phyloP scores from a whole-genome alignment of 1,140 invertebrate species.

The Drosophila santomea region DNA sequence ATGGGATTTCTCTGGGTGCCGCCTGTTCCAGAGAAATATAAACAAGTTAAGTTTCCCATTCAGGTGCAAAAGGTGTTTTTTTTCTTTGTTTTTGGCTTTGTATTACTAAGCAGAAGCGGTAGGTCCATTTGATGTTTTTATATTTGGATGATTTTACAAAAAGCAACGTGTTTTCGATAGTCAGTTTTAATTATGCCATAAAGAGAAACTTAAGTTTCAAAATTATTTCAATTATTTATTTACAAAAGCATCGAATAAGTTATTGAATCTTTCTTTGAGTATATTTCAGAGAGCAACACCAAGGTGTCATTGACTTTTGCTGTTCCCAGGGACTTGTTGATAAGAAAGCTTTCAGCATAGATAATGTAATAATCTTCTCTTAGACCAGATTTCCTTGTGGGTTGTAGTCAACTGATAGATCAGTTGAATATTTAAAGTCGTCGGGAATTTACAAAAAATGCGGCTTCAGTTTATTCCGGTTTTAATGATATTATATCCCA shows the following conservation, averaged over 20 bases:
- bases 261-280: neutral
- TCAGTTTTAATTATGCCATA: neutral
- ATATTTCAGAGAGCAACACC: neutral
- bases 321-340: neutral
- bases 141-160: neutral
- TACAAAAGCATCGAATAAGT: too few relatives aligned
- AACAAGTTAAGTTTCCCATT: slow-evolving; percentile 48
- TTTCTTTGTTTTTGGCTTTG: slow-evolving; percentile 22
- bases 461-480: neutral
- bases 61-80: slow-evolving; percentile 34
- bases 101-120: slow-evolving; percentile 19
- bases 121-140: slow-evolving; percentile 33
- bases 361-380: neutral
- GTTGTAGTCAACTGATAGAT: neutral
- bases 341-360: neutral
- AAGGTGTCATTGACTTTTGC: neutral
- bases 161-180: too few relatives aligned
- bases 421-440: neutral
- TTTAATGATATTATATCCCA: neutral
- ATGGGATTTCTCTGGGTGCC: slow-evolving; percentile 37
- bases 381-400: neutral
- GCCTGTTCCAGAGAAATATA: slow-evolving; percentile 49
- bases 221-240: too few relatives aligned
- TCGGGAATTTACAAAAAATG: neutral
- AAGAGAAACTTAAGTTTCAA: neutral